Base-by-base conservation (phyloP, 2,888 invertebrate species). In the Pyrocoelia pectoralis region DNA sequence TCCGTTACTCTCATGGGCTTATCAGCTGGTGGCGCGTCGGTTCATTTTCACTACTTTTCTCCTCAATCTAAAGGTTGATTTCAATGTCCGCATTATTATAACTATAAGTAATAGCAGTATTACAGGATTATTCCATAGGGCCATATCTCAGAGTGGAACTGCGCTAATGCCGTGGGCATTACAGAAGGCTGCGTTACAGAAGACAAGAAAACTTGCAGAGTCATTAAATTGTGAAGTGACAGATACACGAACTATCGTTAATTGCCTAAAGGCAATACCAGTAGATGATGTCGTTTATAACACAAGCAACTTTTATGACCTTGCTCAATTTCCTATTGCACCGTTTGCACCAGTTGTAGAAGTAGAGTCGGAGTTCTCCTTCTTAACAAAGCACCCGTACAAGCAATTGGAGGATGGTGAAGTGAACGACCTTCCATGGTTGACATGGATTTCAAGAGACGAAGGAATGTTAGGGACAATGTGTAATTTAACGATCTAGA, bases 341-440 rank as follows among this genome's bases (percentile, higher is more conserved):
- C 48, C 48, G 5, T 92, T 92, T 76, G 89, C 88, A 0, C 90
- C 91, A 0, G 89, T 90, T 0, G 82, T 88, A 0, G 93, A 94
- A 72, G 80, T 79, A 53, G 78, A 79, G 69, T 79, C 83, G 1
- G 79, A 84, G 0, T 82, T 86, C 15, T 86, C 90, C 0, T 90
- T 93, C 79, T 80, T 94, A 2, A 84, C 84, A 0, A 84, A 88
- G 60, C 84, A 88, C 58, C 93, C 93, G 0, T 84, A 84, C 69
- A 83, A 84, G 33, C 83, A 89, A 0, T 83, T 92, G 0, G 83
- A 78, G 61, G 81, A 84, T 3, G 89, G 89, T 0, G 80, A 84
- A 17, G 86, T 88, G 70, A 81, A 85, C 10, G 85, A 88, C 63
- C 72, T 89, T 5, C 93, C 93, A 0, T 89, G 91, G 84, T 84